These are phyloP conservation scores for Leucophenga varia DNA, from an alignment of 1,140 invertebrate species.

Conservation along the genomic window DNA sequence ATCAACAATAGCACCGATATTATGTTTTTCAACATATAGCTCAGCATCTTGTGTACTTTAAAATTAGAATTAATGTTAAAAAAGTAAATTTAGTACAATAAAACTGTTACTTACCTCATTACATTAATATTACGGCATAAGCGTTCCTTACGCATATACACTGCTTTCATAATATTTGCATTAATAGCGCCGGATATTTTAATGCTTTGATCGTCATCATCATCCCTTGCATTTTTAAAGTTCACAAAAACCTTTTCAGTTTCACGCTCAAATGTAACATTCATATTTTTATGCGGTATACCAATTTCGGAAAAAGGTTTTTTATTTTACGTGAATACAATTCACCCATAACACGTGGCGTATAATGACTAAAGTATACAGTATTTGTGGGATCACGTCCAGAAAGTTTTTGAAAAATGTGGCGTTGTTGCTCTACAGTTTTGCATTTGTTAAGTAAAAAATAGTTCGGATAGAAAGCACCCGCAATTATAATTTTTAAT, in stretches of 20 bases:
- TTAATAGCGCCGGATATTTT: constrained; percentile 63
- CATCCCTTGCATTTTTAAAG: constrained; percentile 62
- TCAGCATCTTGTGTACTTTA: constrained; percentile 21
- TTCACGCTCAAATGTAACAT: constrained; percentile 64
- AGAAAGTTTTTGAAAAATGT: constrained; percentile 64
- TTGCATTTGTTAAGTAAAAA: constrained; percentile 64
- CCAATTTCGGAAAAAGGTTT: constrained; percentile 57
- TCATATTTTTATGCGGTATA: constrained; percentile 57
- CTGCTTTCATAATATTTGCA: constrained; percentile 74
- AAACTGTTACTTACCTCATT: constrained; percentile 43
- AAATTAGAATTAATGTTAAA: constrained; percentile 3
- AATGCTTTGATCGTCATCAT: too few relatives aligned
- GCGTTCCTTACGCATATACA: constrained; percentile 69
- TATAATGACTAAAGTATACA: constrained; percentile 70
- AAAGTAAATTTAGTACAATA: too few relatives aligned
- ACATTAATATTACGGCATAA: constrained; percentile 59
- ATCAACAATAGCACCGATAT: constrained; percentile 32
- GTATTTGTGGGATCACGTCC: constrained; percentile 75
- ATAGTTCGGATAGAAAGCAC: constrained; percentile 91
- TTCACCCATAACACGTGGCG: constrained; percentile 68
- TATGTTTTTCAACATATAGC: constrained; percentile 29
- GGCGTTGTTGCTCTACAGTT: constrained; percentile 62
- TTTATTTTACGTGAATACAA: constrained; percentile 69
- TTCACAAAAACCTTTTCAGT: constrained; percentile 63
- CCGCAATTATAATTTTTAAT: constrained; percentile 66